A percentile compares a stretch with the other conserved stretches of the same genome.
Conservation (phyloP, 2,797 vertebrate species). For the Crocidura indochinensis region DNA sequence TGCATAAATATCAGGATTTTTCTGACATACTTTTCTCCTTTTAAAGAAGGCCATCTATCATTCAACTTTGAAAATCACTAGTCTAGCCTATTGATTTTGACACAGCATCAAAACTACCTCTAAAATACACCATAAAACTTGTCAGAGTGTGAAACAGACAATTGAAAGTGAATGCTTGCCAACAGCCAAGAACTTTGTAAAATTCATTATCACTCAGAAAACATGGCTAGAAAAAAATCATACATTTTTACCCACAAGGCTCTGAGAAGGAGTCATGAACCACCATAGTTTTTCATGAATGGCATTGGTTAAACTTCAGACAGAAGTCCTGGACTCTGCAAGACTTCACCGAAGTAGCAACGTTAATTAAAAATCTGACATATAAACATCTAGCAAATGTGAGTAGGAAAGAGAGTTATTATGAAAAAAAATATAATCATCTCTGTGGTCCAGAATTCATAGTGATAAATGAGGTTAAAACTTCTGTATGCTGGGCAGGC, state of each 20-base stretch:
- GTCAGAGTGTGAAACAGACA: constrained; percentile 68
- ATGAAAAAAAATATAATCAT: background rate
- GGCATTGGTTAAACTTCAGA: background rate
- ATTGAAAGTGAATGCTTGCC: constrained; percentile 36
- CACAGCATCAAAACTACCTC: constrained; percentile 62
- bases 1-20: constrained; percentile 6
- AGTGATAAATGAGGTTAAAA: background rate
- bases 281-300: background rate
- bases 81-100: constrained; percentile 39
- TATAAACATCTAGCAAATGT: constrained; percentile 35
- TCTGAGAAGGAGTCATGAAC: background rate
- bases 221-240: background rate
- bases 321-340: background rate
- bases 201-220: constrained; percentile 58
- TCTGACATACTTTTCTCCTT: constrained; percentile 14
- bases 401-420: background rate
- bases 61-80: constrained; percentile 55
- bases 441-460: constrained; percentile 10
- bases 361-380: constrained; percentile 34
- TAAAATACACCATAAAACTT: constrained; percentile 71
- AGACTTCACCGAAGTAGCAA: background rate
- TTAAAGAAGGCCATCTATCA: constrained; percentile 41
- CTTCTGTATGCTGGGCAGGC: background rate
- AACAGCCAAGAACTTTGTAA: constrained; percentile 71
- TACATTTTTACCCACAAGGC: background rate